Base-by-base conservation (phyloP, 2,888 invertebrate species). In the Habroteleia sp. region DNA sequence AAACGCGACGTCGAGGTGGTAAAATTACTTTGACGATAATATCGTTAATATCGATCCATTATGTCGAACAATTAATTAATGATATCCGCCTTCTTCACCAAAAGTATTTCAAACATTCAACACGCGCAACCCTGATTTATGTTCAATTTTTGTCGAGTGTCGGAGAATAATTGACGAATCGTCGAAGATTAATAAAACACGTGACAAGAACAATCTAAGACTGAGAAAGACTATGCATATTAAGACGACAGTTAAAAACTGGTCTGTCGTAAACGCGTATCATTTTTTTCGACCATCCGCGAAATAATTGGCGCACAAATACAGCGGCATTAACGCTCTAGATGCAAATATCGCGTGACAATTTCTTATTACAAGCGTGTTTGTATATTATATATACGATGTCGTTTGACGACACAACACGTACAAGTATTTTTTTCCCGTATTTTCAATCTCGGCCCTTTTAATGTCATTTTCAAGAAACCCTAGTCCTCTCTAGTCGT, bases 291-390 rank as follows among this genome's bases (percentile, higher is more conserved):
- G 25, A 14, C 17, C 68, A 41, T 52, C 48, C 31, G 31, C 44
- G 48, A 52, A 63, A 60, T 62, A 54, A 46, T 74, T 42, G 37
- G 58, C 41, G 56, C 52, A 39, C 58, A 65, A 74, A 63, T 50
- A 46, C 50, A 39, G 42, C 62, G 11, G 65, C 69, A 66, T 66
- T 65, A 60, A 35, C 71, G 71, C 54, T 50, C 56, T 39, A 48
- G 66, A 76, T 76, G 75, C 56, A 72, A 71, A 76, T 76, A 72
- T 76, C 75, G 75, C 75, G 75, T 76, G 75, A 66, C 75, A 27
- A 62, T 29, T 63, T 41, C 54, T 73, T 66, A 66, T 66, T 56
- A 52, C 42, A 13, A 23, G 35, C 41, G 48, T 39, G 74, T 62
- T 68, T 63, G 74, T 63, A n/a, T 50, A 62, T 56, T 58, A 27